These are phyloP conservation scores for Cerceris rybyensis DNA, from an alignment of 2,888 invertebrate genomes.

Conservation along the genomic window DNA sequence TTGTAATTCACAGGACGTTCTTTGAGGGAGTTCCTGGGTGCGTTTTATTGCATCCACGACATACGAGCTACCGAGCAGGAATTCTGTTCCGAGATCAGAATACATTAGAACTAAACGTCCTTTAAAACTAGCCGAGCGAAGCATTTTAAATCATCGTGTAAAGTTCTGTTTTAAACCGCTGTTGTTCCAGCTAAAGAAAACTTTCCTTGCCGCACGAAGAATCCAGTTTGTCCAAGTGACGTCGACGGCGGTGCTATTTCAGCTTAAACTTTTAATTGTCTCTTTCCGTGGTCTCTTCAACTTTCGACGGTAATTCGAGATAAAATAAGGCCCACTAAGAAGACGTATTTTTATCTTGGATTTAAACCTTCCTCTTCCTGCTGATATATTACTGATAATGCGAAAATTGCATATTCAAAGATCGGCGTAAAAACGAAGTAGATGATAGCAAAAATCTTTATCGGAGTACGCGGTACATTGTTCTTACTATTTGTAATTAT, in stretches of 20 bases:
- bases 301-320: conserved; percentile 55
- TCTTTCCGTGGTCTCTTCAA: conserved; percentile 58
- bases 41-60: conserved; percentile 3
- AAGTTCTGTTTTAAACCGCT: conserved; percentile 52
- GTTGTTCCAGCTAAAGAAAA: conserved; percentile 55
- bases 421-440: too few species aligned
- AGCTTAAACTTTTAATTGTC: conserved; percentile 70
- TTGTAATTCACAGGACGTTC: conserved; percentile 2
- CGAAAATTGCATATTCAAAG: too few species aligned
- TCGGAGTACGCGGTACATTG: too few species aligned
- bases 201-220: conserved; percentile 53
- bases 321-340: conserved; percentile 53
- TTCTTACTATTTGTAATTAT: too few species aligned
- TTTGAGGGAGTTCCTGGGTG: background rate
- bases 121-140: conserved; percentile 33
- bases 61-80: background rate
- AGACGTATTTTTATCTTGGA: conserved; percentile 42
- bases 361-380: conserved; percentile 30
- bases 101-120: conserved; percentile 23
- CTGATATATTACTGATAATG: too few species aligned
- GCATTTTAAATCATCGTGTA: conserved; percentile 56
- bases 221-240: conserved; percentile 65
- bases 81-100: conserved; percentile 22
- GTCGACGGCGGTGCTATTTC: conserved; percentile 63
- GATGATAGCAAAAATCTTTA: too few species aligned